phyloP scores from a whole-genome alignment of 2,888 invertebrate genomes.

The Tromatobia lineatoria region DNA sequence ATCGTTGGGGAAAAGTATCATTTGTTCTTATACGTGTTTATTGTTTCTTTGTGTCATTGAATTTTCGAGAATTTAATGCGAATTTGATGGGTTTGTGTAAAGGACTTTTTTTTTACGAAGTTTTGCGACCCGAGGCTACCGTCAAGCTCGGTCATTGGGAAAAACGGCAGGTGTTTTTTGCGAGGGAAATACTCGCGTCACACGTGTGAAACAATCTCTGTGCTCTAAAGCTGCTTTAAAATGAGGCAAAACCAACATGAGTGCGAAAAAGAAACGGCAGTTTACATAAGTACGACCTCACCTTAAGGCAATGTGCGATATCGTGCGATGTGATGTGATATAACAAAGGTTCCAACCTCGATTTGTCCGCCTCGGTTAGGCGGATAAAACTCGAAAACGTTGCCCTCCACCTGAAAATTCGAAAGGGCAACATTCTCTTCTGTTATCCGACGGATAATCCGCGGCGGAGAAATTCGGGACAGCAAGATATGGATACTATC shows the following conservation, averaged over 20 bases:
- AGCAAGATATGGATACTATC: no score
- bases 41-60: neutral
- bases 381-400: no score
- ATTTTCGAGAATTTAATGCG: neutral
- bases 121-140: neutral
- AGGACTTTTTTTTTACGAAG: neutral
- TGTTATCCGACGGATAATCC: no score
- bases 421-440: no score
- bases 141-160: neutral
- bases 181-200: neutral
- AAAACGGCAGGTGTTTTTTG: conserved; percentile 3
- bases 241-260: neutral
- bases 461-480: no score
- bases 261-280: neutral
- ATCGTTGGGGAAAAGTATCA: neutral
- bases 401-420: no score
- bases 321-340: no score
- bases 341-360: no score
- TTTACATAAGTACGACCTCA: no score
- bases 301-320: no score
- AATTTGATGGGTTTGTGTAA: neutral
- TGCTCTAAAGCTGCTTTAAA: neutral
- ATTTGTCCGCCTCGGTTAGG: no score
- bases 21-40: neutral
- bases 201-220: neutral